These are phyloP conservation scores for Monodelphis domestica DNA, from an alignment of 2,797 vertebrate species.

Conservation along the genomic window DNA sequence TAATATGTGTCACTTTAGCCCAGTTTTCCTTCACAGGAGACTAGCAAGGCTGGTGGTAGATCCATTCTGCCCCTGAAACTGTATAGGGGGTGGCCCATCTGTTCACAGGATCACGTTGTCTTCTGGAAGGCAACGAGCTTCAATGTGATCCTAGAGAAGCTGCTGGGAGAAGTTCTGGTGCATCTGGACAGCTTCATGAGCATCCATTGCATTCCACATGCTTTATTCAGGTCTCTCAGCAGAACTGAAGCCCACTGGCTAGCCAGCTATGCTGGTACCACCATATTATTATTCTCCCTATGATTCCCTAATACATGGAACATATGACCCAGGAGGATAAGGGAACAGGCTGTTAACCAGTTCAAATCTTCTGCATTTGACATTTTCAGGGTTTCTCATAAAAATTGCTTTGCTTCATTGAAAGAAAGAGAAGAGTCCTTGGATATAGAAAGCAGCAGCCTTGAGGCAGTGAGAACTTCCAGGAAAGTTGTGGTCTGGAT, in stretches of 20 bases:
- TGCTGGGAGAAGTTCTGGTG: constrained; percentile 99
- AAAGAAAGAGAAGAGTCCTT: no score
- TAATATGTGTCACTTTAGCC: constrained; percentile 3
- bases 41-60: constrained; percentile 97
- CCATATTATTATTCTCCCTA: constrained; percentile 94
- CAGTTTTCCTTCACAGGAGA: constrained; percentile 88
- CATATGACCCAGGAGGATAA: constrained; percentile 97
- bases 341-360: constrained; percentile 96
- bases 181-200: constrained; percentile 98
- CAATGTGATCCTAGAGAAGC: constrained; percentile 98
- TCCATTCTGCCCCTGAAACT: constrained; percentile 97
- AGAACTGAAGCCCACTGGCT: no score
- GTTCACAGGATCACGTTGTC: constrained; percentile 99
- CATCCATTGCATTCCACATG: constrained; percentile 96
- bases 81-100: constrained; percentile 94
- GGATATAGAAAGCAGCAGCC: no score
- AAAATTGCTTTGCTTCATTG: constrained; percentile 96
- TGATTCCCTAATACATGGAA: constrained; percentile 98
- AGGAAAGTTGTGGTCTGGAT: no score
- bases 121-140: constrained; percentile 98
- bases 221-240: constrained; percentile 99
- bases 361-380: constrained; percentile 98
- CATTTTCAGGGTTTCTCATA: constrained; percentile 99
- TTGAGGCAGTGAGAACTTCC: no score
- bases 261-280: no score